Conservation (phyloP, 2,888 invertebrate genomes). For the Tenodera sinensis region DNA sequence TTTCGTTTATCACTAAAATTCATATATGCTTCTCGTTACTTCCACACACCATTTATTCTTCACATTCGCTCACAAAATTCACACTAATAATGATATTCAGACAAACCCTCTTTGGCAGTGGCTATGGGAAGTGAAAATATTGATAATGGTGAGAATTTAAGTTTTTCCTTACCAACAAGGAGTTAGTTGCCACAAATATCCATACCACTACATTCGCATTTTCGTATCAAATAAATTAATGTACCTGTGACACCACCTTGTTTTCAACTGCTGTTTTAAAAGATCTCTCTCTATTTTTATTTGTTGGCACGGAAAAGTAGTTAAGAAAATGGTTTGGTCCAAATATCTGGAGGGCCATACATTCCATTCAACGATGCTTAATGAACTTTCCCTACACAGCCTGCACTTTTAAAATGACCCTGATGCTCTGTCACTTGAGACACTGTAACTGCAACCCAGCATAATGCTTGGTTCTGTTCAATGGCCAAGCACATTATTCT, state of each 20-base stretch:
- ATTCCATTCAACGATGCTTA: not conserved
- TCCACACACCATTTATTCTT: constrained; percentile 1
- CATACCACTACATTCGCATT: not conserved
- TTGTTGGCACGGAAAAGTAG: constrained; percentile 16
- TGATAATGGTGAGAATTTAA: not conserved
- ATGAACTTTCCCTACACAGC: not conserved
- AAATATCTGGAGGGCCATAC: not conserved
- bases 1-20: not conserved
- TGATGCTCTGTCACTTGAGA: not conserved
- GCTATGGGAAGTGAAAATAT: constrained; percentile 19
- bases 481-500: constrained; percentile 21
- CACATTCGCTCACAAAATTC: constrained; percentile 10
- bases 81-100: not conserved
- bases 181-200: not conserved
- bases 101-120: constrained; percentile 23
- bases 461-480: not conserved
- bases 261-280: not conserved
- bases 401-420: not conserved
- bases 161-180: constrained; percentile 7
- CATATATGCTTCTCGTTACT: not conserved
- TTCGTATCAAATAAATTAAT: not conserved
- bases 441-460: constrained; percentile 32
- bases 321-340: constrained; percentile 1
- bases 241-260: constrained; percentile 31
- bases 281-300: not conserved